Percentiles rank a stretch among this genome's conserved stretches.
Conservation (phyloP, 2,888 invertebrate species). For the Phengaris arion region DNA sequence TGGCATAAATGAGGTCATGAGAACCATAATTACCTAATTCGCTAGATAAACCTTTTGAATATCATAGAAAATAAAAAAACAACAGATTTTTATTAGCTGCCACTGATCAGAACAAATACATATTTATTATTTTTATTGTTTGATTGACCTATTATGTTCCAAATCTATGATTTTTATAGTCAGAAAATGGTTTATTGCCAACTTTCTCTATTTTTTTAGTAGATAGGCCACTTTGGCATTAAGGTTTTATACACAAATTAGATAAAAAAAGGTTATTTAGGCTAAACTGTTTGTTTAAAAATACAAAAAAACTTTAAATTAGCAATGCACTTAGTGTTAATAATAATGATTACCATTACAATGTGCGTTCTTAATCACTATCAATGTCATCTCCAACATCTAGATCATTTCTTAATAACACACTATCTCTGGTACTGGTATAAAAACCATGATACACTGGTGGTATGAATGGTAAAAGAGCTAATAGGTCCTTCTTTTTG, state of each 20-base stretch:
- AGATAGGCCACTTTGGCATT: neutral
- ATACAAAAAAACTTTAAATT: too few species aligned
- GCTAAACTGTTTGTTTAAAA: too few species aligned
- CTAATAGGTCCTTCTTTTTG: too few species aligned
- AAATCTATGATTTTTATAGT: neutral
- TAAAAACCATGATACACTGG: too few species aligned
- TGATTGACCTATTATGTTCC: neutral
- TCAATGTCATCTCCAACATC: too few species aligned
- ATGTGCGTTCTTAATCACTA: too few species aligned
- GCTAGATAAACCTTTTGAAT: neutral
- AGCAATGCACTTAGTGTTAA: too few species aligned
- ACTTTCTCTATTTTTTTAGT: neutral
- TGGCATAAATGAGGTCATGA: neutral
- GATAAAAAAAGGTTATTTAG: neutral
- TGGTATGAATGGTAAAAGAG: too few species aligned
- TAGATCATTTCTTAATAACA: too few species aligned
- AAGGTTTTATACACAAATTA: slow-evolving; percentile 1
- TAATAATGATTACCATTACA: too few species aligned
- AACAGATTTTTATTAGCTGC: neutral
- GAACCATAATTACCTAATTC: neutral
- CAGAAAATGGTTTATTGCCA: neutral
- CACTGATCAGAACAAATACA: neutral
- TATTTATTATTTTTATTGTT: neutral
- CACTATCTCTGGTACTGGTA: too few species aligned
- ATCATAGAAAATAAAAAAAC: too few species aligned